A percentile compares a stretch with the other conserved stretches of the same genome.
Conservation (phyloP, 2,797 vertebrate species). For the Toxotes lorentzi region DNA sequence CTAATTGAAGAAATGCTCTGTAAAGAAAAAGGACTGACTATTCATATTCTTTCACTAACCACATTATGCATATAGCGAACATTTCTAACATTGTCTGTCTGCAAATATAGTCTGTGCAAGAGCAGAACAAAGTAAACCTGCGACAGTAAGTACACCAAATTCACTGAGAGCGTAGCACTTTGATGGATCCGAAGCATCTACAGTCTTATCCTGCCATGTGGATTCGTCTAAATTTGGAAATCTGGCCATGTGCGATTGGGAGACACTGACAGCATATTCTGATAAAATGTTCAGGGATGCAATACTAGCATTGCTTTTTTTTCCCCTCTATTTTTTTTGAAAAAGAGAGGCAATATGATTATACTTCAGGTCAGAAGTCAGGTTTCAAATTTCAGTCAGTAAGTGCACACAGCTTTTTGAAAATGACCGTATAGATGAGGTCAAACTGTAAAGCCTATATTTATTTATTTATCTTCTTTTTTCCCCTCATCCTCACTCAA, state of each 20-base stretch:
- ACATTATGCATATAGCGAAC: conserved; percentile 30
- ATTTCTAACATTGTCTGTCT: conserved; percentile 28
- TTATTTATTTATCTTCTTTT: conserved; percentile 74
- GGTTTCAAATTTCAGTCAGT: conserved; percentile 72
- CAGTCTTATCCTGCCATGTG: conserved; percentile 13
- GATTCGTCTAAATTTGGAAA: conserved; percentile 48
- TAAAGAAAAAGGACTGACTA: conserved; percentile 15
- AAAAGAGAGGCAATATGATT: conserved; percentile 59
- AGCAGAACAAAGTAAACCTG: conserved; percentile 8
- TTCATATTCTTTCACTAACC: conserved; percentile 32
- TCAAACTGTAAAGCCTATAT: conserved; percentile 81
- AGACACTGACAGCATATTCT: conserved; percentile 39
- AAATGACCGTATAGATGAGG: conserved; percentile 74
- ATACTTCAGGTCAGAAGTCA: conserved; percentile 67
- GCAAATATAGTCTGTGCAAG: conserved; percentile 28
- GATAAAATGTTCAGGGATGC: conserved; percentile 47
- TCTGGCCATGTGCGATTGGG: conserved; percentile 32
- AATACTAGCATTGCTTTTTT: conserved; percentile 9
- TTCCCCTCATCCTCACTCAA: conserved; percentile 50
- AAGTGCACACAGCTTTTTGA: conserved; percentile 68
- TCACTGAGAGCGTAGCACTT: conserved; percentile 36
- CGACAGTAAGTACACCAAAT: conserved; percentile 25
- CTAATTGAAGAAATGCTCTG: conserved; percentile 48
- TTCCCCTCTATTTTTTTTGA: background rate
- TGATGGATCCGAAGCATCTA: conserved; percentile 34